Conservation (phyloP, 2,888 invertebrate species). For the Orthosia gothica region DNA sequence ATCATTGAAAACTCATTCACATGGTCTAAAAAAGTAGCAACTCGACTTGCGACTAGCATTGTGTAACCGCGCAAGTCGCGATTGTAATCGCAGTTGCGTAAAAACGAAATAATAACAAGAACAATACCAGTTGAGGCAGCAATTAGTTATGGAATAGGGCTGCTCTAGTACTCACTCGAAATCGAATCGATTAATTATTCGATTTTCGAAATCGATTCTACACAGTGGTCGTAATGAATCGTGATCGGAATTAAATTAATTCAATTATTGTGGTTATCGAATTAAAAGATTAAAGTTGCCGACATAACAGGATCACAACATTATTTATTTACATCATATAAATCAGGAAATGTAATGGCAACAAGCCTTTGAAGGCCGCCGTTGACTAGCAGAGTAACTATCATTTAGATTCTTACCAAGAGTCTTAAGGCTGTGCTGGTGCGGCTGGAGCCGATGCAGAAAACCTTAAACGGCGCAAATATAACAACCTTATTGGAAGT, state of each 20-base stretch:
- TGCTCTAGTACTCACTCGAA: constrained; percentile 41
- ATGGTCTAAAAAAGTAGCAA: constrained; percentile 63
- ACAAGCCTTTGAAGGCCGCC: background rate
- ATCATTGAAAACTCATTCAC: constrained; percentile 69
- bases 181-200: constrained; percentile 32
- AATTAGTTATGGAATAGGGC: constrained; percentile 74
- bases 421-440: no score
- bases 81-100: constrained; percentile 73
- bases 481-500: no score
- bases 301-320: constrained; percentile 4
- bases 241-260: constrained; percentile 14
- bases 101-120: constrained; percentile 77
- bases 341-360: constrained; percentile 1
- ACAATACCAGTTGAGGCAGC: constrained; percentile 74
- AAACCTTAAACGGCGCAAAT: no score
- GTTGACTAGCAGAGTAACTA: background rate
- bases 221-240: background rate
- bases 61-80: constrained; percentile 56
- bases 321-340: background rate
- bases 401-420: no score
- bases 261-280: constrained; percentile 34
- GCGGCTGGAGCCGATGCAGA: no score
- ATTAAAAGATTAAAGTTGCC: constrained; percentile 32
- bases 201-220: constrained; percentile 49
- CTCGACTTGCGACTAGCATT: constrained; percentile 51